Conservation (phyloP, 2,888 invertebrate genomes). For the Phorcus lineatus region DNA sequence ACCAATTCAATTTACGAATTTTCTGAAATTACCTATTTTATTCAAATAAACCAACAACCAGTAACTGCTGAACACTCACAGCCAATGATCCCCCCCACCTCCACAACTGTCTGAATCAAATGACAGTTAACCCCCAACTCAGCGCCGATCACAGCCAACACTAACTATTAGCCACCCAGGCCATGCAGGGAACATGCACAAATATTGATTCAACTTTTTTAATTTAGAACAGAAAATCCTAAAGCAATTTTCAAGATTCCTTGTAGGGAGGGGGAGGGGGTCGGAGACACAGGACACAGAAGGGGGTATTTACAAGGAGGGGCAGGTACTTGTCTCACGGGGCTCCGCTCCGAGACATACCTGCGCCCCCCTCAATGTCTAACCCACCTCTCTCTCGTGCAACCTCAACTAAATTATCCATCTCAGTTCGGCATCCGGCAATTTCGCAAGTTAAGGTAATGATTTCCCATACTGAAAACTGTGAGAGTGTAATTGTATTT, state of each 20-base stretch:
- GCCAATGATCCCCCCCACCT: background rate
- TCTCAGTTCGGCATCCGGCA: slow-evolving; percentile 15
- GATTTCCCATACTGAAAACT: slow-evolving; percentile 24
- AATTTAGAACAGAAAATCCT: background rate
- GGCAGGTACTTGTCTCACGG: background rate
- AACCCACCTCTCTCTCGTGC: background rate
- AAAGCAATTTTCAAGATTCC: too few species aligned
- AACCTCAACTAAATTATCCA: slow-evolving; percentile 8
- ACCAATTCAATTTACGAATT: too few species aligned
- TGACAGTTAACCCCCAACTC: background rate
- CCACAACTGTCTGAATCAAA: background rate
- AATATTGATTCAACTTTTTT: slow-evolving; percentile 10
- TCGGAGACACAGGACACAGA: background rate
- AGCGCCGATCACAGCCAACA: background rate
- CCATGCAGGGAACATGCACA: background rate
- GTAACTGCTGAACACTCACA: background rate
- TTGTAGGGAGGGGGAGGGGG: too few species aligned
- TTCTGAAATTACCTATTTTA: too few species aligned
- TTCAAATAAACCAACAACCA: too few species aligned
- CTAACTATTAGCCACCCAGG: background rate
- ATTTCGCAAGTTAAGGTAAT: slow-evolving; percentile 18
- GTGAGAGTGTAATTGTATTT: slow-evolving; percentile 25
- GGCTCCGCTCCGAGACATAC: background rate
- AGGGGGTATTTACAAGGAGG: background rate
- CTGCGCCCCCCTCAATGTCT: background rate